Percentiles rank a stretch among this genome's conserved stretches.
Evolutionary conservation across 2,888 invertebrate genomes (phyloP).

Genomic region (Caradrina clavipalpis): DNA sequence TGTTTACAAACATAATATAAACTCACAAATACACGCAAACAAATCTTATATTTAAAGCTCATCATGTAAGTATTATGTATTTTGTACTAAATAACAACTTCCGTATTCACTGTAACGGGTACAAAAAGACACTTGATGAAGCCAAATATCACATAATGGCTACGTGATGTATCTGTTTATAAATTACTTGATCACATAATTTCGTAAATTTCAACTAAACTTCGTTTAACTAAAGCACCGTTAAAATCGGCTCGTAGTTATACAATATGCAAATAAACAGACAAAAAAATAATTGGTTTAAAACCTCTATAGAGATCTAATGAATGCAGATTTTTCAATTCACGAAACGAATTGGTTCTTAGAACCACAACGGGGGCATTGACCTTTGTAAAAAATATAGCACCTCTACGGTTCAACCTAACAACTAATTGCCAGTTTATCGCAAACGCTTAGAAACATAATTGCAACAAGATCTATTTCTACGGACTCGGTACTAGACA

Average conservation of each 20-base stretch:
- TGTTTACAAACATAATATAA: too few species aligned
- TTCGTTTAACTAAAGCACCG: constrained; percentile 7
- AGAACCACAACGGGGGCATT: constrained; percentile 22
- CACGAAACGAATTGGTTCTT: constrained; percentile 28
- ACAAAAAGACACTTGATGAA: too few species aligned
- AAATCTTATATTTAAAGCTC: too few species aligned
- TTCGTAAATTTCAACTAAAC: background rate
- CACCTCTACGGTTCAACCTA: constrained; percentile 18
- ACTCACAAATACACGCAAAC: too few species aligned
- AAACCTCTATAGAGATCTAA: constrained; percentile 33
- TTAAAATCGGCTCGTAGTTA: constrained; percentile 26
- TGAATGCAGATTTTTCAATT: constrained; percentile 44
- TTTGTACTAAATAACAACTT: background rate
- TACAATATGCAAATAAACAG: constrained; percentile 30
- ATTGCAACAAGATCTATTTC: too few species aligned
- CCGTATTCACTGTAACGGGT: too few species aligned
- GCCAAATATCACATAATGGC: too few species aligned
- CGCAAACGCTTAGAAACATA: constrained; percentile 14
- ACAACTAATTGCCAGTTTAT: constrained; percentile 40
- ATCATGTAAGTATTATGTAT: background rate
- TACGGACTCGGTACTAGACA: too few species aligned
- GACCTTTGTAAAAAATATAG: constrained; percentile 40
- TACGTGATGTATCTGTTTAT: too few species aligned
- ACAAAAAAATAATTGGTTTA: constrained; percentile 43
- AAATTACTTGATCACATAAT: constrained; percentile 6